Evolutionary conservation across 2,888 invertebrate genomes (phyloP).

Genomic region (Scaptomyza cyrtandrae): DNA sequence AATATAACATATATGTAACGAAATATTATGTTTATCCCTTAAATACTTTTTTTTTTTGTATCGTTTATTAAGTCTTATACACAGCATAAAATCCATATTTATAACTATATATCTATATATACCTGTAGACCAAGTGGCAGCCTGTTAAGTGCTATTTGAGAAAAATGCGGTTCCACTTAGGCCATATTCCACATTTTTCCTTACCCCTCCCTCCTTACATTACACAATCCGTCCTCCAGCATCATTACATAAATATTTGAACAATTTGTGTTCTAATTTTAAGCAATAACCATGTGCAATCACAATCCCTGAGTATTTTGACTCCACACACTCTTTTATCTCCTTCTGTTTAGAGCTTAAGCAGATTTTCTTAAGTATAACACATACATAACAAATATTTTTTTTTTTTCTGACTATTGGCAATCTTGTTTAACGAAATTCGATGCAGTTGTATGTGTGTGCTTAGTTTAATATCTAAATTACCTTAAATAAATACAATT

Average conservation of each 20-base stretch:
- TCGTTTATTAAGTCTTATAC: slow-evolving; percentile 48
- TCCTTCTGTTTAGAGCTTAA: slow-evolving; percentile 22
- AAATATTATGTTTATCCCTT: slow-evolving; percentile 14
- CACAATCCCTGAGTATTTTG: slow-evolving; percentile 15
- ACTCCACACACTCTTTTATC: slow-evolving; percentile 2
- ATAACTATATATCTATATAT: slow-evolving; percentile 10
- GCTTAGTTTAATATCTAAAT: slow-evolving; percentile 59
- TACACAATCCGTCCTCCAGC: slow-evolving; percentile 10
- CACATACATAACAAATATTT: slow-evolving; percentile 1
- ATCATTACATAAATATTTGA: slow-evolving; percentile 19
- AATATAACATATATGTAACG: slow-evolving; percentile 22
- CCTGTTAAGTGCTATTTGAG: slow-evolving; percentile 9
- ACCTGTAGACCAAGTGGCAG: slow-evolving; percentile 31
- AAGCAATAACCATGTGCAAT: slow-evolving; percentile 67
- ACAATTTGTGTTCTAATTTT: slow-evolving; percentile 38
- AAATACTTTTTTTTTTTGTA: slow-evolving; percentile 43
- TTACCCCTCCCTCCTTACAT: no score
- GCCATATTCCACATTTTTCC: slow-evolving; percentile 52
- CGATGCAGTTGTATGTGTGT: slow-evolving; percentile 54
- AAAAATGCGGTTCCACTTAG: slow-evolving; percentile 17
- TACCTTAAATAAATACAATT: slow-evolving; percentile 63
- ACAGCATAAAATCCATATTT: slow-evolving; percentile 6
- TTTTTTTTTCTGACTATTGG: slow-evolving; percentile 51
- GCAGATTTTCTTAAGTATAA: slow-evolving; percentile 22
- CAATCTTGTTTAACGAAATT: slow-evolving; percentile 67